These are phyloP conservation scores for Gobio occitaniae DNA, from an alignment of 2,797 vertebrate species.

Conservation along the genomic window DNA sequence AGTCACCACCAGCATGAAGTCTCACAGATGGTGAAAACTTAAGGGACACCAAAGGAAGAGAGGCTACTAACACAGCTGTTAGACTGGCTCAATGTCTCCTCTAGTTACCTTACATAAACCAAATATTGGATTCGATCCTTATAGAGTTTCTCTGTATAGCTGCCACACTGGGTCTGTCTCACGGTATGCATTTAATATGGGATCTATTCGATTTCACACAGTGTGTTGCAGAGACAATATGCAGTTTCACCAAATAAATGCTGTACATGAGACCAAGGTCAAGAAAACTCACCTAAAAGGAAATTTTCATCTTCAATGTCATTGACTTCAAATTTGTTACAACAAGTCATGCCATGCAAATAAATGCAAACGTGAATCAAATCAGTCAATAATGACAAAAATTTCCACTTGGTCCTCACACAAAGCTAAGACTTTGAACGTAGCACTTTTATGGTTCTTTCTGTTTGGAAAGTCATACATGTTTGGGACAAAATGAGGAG, in stretches of 20 bases:
- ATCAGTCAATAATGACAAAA: neutral
- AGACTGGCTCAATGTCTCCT: conserved; percentile 55
- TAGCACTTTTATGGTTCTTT: neutral
- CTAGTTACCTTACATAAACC: conserved; percentile 44
- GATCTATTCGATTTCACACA: conserved; percentile 74
- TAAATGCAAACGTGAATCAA: neutral
- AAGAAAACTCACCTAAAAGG: neutral
- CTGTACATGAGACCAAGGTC: conserved; percentile 61
- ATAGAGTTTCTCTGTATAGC: conserved; percentile 39
- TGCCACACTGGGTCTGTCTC: conserved; percentile 57
- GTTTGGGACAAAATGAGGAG: neutral
- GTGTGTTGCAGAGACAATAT: conserved; percentile 66
- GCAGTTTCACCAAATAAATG: conserved; percentile 62
- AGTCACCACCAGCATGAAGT: conserved; percentile 13
- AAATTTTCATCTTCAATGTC: too few relatives aligned
- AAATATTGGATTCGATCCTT: conserved; percentile 55
- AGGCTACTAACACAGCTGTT: neutral
- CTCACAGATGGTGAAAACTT: neutral
- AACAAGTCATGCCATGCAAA: neutral
- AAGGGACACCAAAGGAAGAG: neutral
- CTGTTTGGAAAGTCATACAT: neutral
- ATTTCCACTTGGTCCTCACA: neutral
- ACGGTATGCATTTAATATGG: conserved; percentile 69
- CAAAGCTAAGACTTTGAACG: neutral
- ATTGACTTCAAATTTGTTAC: neutral